These are phyloP conservation scores for Tipula lateralis DNA, from an alignment of 2,888 invertebrate species.

Conservation along the genomic window DNA sequence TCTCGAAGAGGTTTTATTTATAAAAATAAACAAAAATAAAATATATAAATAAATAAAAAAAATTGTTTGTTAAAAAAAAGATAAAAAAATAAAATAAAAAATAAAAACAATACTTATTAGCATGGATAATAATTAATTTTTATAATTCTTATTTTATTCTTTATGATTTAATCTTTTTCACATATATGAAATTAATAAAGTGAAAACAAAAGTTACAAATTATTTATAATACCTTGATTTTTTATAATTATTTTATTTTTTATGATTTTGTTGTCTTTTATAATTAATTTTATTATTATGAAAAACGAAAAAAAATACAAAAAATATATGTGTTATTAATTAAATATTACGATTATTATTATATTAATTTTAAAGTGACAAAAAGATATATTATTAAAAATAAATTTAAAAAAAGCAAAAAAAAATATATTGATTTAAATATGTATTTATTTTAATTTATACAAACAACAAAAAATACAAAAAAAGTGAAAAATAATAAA, in stretches of 20 bases:
- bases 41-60: background rate
- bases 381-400: conserved; percentile 1
- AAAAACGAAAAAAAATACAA: background rate
- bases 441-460: conserved; percentile 24
- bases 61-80: conserved; percentile 7
- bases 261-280: background rate
- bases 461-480: background rate
- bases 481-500: background rate
- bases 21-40: background rate
- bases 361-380: conserved; percentile 3
- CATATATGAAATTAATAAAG: background rate
- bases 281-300: background rate
- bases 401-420: background rate
- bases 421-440: conserved; percentile 5
- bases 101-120: background rate
- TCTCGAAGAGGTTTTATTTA: conserved; percentile 15
- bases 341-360: background rate
- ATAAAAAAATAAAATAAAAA: background rate
- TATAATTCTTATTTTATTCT: background rate
- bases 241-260: background rate
- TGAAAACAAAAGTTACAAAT: background rate
- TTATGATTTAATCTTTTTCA: background rate
- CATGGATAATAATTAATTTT: background rate
- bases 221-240: background rate
- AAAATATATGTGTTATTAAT: conserved; percentile 14